Base-by-base conservation (phyloP, 2,797 vertebrate species). In the Choloepus didactylus region DNA sequence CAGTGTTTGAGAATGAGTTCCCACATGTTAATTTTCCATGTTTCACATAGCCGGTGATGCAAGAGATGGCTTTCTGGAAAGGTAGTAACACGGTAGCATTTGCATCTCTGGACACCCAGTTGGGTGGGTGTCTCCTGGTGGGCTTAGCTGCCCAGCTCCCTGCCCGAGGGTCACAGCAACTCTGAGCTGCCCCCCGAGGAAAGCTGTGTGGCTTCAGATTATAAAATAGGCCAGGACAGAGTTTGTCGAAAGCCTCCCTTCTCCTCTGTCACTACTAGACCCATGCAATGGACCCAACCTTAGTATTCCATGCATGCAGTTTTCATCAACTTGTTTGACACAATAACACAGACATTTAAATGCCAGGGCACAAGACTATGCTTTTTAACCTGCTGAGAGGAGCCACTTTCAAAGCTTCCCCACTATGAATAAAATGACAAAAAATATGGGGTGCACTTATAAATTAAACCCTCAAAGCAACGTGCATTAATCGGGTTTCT, bases 371-470 rank as follows among this genome's bases (percentile, higher is more conserved):
- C 86, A 73, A 44, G 75, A 87, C 95, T 90, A 73, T 87, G 87
- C 69, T 96, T 97, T 92, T 91, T 96, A 95, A 97, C 95, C 88
- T 96, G 95, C 96, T 93, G 80, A 86, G 77, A 96, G 81, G 91
- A 93, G 79, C 41, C 29, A 6, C 95, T 94, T 97, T 96, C 93
- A 97, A 96, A 96, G 29, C 76, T 66, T 95, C 96, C 88, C 93
- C 10, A 3, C 66, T 6, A 72, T 23, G 29, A 70, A 81, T 29
- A 94, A 96, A 93, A 80, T 0, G 49, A 56, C 25, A 25, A 97
- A 97, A 79, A 96, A 94, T 97, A 96, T 96, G 96, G 98, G 97
- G 93, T 96, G 84, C 94, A 77, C 93, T 97, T 96, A 95, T 93
- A 79, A 96, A 85, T 87, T 3, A 82, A 97, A 77, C 69, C 70